phyloP scores from a whole-genome alignment of 2,797 vertebrate species.

The Salmo trutta region DNA sequence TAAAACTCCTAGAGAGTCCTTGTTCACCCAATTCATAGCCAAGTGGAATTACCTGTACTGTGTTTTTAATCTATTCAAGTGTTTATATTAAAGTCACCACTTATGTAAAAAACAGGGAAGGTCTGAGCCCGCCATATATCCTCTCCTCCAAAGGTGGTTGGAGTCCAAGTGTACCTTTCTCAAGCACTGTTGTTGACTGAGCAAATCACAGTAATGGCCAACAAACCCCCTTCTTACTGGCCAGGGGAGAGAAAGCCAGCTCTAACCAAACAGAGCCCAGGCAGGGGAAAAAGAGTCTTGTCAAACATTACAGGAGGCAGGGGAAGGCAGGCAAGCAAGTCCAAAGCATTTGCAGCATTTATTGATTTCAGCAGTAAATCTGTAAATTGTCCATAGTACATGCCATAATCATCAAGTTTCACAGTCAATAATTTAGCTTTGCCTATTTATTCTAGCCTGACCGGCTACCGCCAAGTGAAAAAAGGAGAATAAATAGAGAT shows the following conservation, averaged over 20 bases:
- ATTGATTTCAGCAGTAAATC: constrained; percentile 47
- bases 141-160: background rate
- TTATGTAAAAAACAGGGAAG: background rate
- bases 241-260: constrained; percentile 1
- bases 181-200: constrained; percentile 16
- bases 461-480: background rate
- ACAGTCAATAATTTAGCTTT: constrained; percentile 34
- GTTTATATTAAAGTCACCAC: background rate
- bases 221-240: constrained; percentile 10
- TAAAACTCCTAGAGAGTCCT: background rate
- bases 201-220: constrained; percentile 11
- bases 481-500: background rate
- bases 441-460: constrained; percentile 24
- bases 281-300: background rate
- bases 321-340: background rate
- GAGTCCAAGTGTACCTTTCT: background rate
- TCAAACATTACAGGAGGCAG: background rate
- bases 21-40: background rate
- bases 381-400: constrained; percentile 36
- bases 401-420: constrained; percentile 28
- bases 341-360: constrained; percentile 11
- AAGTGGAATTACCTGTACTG: background rate
- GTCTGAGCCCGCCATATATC: background rate
- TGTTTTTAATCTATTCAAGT: background rate
- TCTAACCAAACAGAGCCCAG: background rate